Base-by-base conservation (phyloP, 2,888 invertebrate genomes). In the Diplolepis rosae region DNA sequence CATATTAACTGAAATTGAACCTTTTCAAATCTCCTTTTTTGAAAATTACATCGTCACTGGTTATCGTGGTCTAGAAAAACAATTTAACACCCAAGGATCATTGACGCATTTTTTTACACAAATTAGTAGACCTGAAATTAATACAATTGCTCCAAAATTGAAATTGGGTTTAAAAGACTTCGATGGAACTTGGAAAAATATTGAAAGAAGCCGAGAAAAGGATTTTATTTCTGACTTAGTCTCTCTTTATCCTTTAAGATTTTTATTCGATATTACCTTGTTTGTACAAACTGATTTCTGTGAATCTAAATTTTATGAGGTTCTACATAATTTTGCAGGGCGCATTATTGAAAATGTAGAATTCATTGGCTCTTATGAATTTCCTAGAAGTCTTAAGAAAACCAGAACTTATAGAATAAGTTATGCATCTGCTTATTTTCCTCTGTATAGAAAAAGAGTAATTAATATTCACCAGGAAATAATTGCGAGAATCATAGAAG, bases 31-130 rank as follows among this genome's bases (percentile, higher is more conserved):
- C 32, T 77, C 80, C 5, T 74, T 82, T 18, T 90, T 89, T 75
- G 80, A 80, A 32, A 81, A 85, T 24, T 91, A 91, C 76, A 77
- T 80, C 28, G 88, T 89, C 52, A 90, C 90, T 48, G 91, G 91
- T 22, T 91, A 88, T 76, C 83, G 89, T 35, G 85, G 89, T 54
- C 76, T 86, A 51, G 85, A 89, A n/a, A 87, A 87, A 76, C 77
- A 83, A 67, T 90, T 90, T 74, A 82, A 87, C 65, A 82, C 83
- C 6, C 65, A 81, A 22, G 83, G 83, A 52, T 87, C 89, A 7
- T 77, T 89, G 3, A 84, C 86, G 27, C 89, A 90, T 77, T 72
- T 84, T 66, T 89, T 89, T 54, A 65, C 42, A 52, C 77, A 76
- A 67, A 61, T 75, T 28, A 70, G 74, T n/a, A 56, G 65, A 42